Percentiles rank a stretch among this genome's conserved stretches.
Conservation (phyloP, 2,888 invertebrate species). For the Drosophila melanocephala region DNA sequence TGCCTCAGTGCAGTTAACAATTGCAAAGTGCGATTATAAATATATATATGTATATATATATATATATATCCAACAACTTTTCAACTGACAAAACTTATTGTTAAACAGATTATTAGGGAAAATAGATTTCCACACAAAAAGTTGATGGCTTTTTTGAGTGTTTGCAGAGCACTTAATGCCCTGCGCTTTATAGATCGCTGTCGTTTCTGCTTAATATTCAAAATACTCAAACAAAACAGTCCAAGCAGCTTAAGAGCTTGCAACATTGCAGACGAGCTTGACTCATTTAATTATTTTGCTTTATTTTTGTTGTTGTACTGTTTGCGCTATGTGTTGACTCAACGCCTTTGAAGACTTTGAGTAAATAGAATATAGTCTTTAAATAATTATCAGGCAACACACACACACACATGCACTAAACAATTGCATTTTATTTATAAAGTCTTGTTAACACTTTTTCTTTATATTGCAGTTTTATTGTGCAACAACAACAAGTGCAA, state of each 20-base stretch:
- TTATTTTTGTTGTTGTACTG: background rate
- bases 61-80: background rate
- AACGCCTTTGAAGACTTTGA: slow-evolving; percentile 15
- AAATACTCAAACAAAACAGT: background rate
- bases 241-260: background rate
- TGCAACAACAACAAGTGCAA: slow-evolving; percentile 67
- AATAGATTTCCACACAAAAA: background rate
- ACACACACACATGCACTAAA: slow-evolving; percentile 25
- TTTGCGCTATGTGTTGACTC: slow-evolving; percentile 43
- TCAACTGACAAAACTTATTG: background rate
- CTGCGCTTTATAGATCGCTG: background rate
- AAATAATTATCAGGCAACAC: slow-evolving; percentile 30
- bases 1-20: background rate
- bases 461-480: slow-evolving; percentile 69
- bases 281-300: slow-evolving; percentile 18
- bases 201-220: background rate
- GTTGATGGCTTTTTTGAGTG: background rate
- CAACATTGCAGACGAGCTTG: slow-evolving; percentile 6
- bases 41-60: background rate
- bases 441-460: slow-evolving; percentile 30
- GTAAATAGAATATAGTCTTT: slow-evolving; percentile 14
- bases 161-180: background rate
- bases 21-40: background rate
- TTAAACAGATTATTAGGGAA: background rate
- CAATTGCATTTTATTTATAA: slow-evolving; percentile 37